These are phyloP conservation scores for Numenius arquata DNA, from an alignment of 2,113 vertebrate species.

Conservation along the genomic window DNA sequence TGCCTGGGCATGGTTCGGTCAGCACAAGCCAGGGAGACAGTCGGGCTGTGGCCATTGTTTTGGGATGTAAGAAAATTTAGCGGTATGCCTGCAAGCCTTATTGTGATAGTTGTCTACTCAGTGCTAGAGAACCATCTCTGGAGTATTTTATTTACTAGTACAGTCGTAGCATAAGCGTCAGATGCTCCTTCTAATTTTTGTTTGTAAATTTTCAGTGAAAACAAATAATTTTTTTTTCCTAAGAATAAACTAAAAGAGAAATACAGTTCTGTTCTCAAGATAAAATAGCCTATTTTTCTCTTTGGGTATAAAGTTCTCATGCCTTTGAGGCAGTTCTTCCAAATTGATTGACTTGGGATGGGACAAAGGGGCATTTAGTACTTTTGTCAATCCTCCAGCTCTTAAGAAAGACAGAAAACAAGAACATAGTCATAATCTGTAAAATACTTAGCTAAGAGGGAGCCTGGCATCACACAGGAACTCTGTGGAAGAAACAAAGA, in stretches of 20 bases:
- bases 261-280: not conserved
- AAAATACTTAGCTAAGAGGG: not conserved
- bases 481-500: not conserved
- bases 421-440: not conserved
- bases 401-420: not conserved
- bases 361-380: not conserved
- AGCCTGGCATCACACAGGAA: not conserved
- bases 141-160: not conserved
- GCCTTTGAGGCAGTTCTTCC: not conserved
- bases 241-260: not conserved
- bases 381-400: not conserved
- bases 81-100: not conserved
- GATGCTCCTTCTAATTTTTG: not conserved
- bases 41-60: not conserved
- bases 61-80: not conserved
- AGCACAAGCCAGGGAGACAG: not conserved
- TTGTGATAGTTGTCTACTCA: not conserved
- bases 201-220: not conserved
- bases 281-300: not conserved
- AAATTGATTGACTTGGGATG: not conserved
- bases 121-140: not conserved
- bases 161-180: not conserved
- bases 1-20: not conserved
- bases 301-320: not conserved
- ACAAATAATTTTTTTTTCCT: not conserved